Percentiles rank a stretch among this genome's conserved stretches.
Evolutionary conservation across 2,113 vertebrate genomes (phyloP).

Genomic region (Sporophila hypoxantha): DNA sequence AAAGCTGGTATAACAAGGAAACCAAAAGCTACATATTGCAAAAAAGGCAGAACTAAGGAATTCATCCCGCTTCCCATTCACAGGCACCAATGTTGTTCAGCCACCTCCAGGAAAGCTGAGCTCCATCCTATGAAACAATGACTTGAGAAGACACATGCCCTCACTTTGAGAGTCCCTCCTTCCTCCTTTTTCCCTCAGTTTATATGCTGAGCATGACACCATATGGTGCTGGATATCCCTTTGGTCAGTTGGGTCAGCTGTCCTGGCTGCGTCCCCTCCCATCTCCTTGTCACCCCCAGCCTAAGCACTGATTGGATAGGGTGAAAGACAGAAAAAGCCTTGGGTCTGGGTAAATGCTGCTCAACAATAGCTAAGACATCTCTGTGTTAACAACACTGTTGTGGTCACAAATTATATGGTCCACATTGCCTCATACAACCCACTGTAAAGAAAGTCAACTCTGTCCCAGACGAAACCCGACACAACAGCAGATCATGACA

Average conservation of each 20-base stretch:
- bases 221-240: background rate
- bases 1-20: background rate
- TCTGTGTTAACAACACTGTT: background rate
- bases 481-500: background rate
- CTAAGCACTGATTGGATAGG: fast-evolving
- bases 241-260: background rate
- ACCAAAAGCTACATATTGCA: background rate
- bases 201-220: background rate
- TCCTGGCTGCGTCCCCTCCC: background rate
- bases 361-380: background rate
- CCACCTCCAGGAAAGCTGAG: background rate
- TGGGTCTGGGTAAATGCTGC: fast-evolving
- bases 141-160: background rate
- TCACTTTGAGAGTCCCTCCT: fast-evolving
- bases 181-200: background rate
- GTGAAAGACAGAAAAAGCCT: background rate
- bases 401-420: background rate
- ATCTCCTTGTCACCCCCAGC: background rate
- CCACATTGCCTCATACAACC: fast-evolving
- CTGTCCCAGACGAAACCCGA: background rate
- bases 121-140: fast-evolving
- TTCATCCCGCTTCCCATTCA: fast-evolving
- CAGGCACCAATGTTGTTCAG: background rate
- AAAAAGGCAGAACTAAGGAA: background rate
- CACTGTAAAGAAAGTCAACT: background rate